Evolutionary conservation across 2,797 vertebrate genomes (phyloP).

Genomic region (Gallinago solitaria): DNA sequence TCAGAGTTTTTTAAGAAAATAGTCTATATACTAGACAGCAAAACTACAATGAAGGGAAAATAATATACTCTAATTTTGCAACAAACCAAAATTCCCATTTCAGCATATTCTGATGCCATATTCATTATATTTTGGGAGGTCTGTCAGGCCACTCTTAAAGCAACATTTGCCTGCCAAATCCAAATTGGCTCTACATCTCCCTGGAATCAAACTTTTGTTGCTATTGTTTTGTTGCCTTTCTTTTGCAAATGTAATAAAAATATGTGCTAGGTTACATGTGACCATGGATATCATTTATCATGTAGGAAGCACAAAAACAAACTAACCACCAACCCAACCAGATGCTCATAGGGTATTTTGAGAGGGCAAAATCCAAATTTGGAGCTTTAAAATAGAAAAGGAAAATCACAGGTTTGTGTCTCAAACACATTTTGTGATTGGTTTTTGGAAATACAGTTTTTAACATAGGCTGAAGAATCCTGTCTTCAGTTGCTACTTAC

Average conservation of each 20-base stretch:
- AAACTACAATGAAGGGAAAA: constrained; percentile 55
- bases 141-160: constrained; percentile 52
- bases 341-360: constrained; percentile 40
- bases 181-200: constrained; percentile 21
- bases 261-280: constrained; percentile 25
- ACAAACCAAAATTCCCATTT: constrained; percentile 63
- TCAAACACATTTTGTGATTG: constrained; percentile 37
- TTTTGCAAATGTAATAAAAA: background rate
- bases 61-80: constrained; percentile 64
- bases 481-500: background rate
- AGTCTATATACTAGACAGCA: constrained; percentile 49
- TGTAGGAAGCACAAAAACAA: constrained; percentile 2
- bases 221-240: background rate
- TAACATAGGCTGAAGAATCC: background rate
- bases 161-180: constrained; percentile 31
- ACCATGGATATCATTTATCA: constrained; percentile 51
- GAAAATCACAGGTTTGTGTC: constrained; percentile 58
- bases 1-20: constrained; percentile 51
- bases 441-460: background rate
- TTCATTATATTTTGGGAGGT: constrained; percentile 42
- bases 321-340: background rate
- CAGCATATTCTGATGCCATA: constrained; percentile 43
- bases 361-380: background rate
- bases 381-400: constrained; percentile 57
- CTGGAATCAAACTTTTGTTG: constrained; percentile 55